phyloP scores from a whole-genome alignment of 2,888 invertebrate species.

The Halocaridina rubra region DNA sequence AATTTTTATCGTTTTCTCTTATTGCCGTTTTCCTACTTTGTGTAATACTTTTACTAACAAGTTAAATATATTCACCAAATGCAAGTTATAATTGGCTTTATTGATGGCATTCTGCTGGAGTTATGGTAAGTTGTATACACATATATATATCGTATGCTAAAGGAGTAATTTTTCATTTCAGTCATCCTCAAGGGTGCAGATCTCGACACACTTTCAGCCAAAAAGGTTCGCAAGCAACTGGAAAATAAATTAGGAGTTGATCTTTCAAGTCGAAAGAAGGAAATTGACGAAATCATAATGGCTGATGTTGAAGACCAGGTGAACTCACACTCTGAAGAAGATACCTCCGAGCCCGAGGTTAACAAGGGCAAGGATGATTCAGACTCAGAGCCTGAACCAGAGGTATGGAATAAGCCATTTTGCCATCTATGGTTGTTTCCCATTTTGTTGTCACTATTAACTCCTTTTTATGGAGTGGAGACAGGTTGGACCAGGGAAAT shows the following conservation, averaged over 20 bases:
- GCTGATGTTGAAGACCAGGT: conserved; percentile 73
- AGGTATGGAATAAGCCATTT: conserved; percentile 27
- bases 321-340: conserved; percentile 67
- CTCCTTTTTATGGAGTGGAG: no score
- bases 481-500: no score
- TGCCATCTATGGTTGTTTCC: no score
- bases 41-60: no score
- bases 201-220: conserved; percentile 84
- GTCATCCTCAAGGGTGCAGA: conserved; percentile 82
- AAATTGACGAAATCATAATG: conserved; percentile 90
- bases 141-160: no score
- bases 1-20: no score
- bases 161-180: conserved; percentile 19
- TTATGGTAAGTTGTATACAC: no score
- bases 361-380: conserved; percentile 46
- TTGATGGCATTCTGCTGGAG: no score
- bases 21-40: no score
- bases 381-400: conserved; percentile 52
- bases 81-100: neutral
- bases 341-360: conserved; percentile 68
- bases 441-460: no score
- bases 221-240: conserved; percentile 87
- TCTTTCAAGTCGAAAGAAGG: conserved; percentile 81
- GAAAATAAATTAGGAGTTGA: conserved; percentile 84
- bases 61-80: neutral